Evolutionary conservation across 2,888 invertebrate species (phyloP), one percentile per base, ranked within the genome.

Genomic region (Drosophila mimica): DNA sequence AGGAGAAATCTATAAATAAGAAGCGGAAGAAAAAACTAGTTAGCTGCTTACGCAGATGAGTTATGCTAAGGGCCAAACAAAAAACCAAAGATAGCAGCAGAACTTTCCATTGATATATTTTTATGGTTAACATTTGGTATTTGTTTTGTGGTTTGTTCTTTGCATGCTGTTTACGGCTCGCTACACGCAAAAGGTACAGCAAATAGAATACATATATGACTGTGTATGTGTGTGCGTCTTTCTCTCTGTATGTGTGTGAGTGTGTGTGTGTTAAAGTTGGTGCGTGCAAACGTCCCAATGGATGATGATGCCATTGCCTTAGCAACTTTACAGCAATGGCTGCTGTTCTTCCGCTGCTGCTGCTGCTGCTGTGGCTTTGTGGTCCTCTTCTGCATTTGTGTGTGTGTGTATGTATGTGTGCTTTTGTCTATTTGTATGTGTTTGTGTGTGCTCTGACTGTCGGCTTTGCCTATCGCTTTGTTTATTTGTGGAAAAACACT

Each of bases 251-350:
- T 31, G 38, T 60, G 53, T 73, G 57, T 31, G 49, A 70, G 60
- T 60, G 53, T 71, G 65, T 52, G 64, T 69, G 57, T 63, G 63
- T 60, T 76, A 63, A 59, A 76, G 67, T 70, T 77, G 64, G 68
- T 78, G 70, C 77, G 81, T 78, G 75, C 72, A 75, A 75, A 72
- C 28, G 59, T 64, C 49, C 72, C 52, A 53, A 59, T 67, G 61
- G 72, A 72, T 87, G 84, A 82, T 89, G 85, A 89, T 85, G 89
- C 85, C 89, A 85, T 88, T 84, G 89, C 89, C 83, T 79, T 86
- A 68, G 72, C 81, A 81, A 79, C 79, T 72, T 75, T 57, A 56
- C 74, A 77, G 81, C 74, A 60, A 49, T 60, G 74, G 70, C 69
- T 81, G 79, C 73, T 70, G 70, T 51, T 76, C 63, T 34, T 34